Base-by-base conservation (phyloP, 2,888 invertebrate genomes). In the Papilio demoleus region DNA sequence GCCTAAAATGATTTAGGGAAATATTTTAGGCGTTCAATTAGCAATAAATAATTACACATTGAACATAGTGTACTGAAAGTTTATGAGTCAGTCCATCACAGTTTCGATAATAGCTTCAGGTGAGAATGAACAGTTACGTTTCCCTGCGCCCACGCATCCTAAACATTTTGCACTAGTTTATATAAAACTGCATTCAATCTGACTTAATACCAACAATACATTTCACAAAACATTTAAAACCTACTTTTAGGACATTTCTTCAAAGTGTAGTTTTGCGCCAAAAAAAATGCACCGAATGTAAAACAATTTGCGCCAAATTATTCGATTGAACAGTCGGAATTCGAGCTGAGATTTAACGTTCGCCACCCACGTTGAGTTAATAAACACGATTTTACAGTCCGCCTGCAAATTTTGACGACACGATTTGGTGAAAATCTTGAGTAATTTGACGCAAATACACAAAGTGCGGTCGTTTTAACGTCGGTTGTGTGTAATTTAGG, bases 121-220 rank as follows among this genome's bases (percentile, higher is more conserved):
- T 64, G 63, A 64, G 36, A 64, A 36, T 50, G 14, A 64, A 64
- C 63, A 64, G 50, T 64, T 24, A n/a, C 61, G 63, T 62, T 34
- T 42, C 36, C 14, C 38, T 14, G n/a, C 61, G 17, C 63, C 63
- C 50, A 64, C 63, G 53, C 53, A 53, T 27, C 27, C 27, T 53
- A 53, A 53, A 53, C 27, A 53, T n/a, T 53, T 14, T 27, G 27
- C n/a, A 53, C 53, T 14, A 2, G 53, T 14, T 53, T 53, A 27
- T 2, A 27, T 50, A 27, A 27, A 27, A 53, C 27, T 53, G 53
- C 53, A 53, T 53, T 27, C 27, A 24, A 24, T 50, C 14, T 24
- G 24, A 50, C 50, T 22, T 24, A 50, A 24, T 50, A n/a, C n/a
- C n/a, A n/a, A n/a, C n/a, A n/a, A n/a, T n/a, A n/a, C n/a, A n/a